phyloP scores from a whole-genome alignment of 1,140 invertebrate species.

The Procambarus virginalis region DNA sequence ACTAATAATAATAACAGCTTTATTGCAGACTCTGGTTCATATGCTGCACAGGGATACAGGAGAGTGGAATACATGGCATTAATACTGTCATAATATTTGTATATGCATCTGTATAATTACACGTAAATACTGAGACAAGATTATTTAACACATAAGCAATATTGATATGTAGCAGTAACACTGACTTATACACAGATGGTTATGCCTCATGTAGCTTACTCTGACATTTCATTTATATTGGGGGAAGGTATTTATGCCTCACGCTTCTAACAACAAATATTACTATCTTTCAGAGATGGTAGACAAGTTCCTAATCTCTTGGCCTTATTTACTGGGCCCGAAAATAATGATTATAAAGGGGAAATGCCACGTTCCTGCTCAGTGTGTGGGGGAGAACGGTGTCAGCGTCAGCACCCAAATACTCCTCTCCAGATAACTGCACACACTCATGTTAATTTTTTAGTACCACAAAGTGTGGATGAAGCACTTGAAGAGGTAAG shows the following conservation, averaged over 20 bases:
- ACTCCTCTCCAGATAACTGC: slow-evolving; percentile 30
- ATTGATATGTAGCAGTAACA: not conserved
- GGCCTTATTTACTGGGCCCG: slow-evolving; percentile 61
- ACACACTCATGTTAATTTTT: slow-evolving; percentile 62
- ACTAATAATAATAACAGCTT: not conserved
- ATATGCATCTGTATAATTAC: not conserved
- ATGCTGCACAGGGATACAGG: too few relatives aligned
- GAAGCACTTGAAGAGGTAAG: slow-evolving; percentile 69
- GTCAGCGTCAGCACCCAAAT: slow-evolving; percentile 61
- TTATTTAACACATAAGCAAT: not conserved
- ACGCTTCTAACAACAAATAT: not conserved
- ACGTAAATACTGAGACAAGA: not conserved
- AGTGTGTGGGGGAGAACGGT: slow-evolving; percentile 68
- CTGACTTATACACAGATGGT: not conserved
- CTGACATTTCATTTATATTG: not conserved
- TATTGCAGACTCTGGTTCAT: too few relatives aligned
- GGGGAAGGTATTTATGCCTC: not conserved
- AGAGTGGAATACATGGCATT: too few relatives aligned
- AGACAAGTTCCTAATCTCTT: slow-evolving; percentile 66
- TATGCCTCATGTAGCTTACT: too few relatives aligned
- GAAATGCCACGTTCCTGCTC: slow-evolving; percentile 67
- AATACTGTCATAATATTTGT: not conserved
- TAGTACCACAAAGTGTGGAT: slow-evolving; percentile 68
- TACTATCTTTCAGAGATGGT: slow-evolving; percentile 59
- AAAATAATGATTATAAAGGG: slow-evolving; percentile 31